Evolutionary conservation across 1,140 invertebrate species (phyloP), one percentile per base, ranked within the genome.

Genomic region (Bombus turneri): DNA sequence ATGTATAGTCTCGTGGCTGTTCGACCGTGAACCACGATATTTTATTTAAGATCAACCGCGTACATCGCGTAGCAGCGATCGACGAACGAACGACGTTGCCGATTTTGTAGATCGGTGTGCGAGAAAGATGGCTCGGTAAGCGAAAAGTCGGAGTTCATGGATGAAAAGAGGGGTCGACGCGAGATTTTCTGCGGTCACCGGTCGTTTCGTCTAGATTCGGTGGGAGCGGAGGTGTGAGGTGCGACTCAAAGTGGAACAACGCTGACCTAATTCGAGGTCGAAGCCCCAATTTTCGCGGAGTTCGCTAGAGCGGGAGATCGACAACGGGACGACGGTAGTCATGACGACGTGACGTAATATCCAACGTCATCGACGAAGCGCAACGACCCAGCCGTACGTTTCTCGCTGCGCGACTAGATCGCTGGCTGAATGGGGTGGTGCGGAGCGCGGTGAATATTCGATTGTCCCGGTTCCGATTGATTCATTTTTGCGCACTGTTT

Each of bases 321-420:
- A 53, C 64, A 59, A 74, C 41, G 84, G 69, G 25, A 31, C 59
- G 80, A 64, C 59, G 68, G 92, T 92, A 86, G 75, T 85, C 85
- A 92, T 91, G 89, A 80, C 87, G 74, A 91, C 90, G 86, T 93
- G 92, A 93, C 92, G 92, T 87, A 86, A 88, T 64, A 62, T 81
- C 71, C 68, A 62, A 77, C 92, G 92, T 93, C 92, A 92, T 90
- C 81, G 74, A 25, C 15, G 66, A 37, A 81, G 86, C 86, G 81
- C 90, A 87, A 88, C 80, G 91, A 90, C 87, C 91, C 64, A 66
- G 18, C 5, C 80, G 83, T 85, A 85, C 83, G 77, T 62, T 31
- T 85, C n/a, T 47, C 53, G 31, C 66, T n/a, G 59, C 76, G 71
- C 82, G 62, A 73, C 34, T 83, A 53, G n/a, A 62, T 43, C 6